Percentiles rank a stretch among this genome's conserved stretches.
These are phyloP conservation scores for Crotalus horridus DNA, from an alignment of 2,113 vertebrate genomes.

Conservation along the genomic window DNA sequence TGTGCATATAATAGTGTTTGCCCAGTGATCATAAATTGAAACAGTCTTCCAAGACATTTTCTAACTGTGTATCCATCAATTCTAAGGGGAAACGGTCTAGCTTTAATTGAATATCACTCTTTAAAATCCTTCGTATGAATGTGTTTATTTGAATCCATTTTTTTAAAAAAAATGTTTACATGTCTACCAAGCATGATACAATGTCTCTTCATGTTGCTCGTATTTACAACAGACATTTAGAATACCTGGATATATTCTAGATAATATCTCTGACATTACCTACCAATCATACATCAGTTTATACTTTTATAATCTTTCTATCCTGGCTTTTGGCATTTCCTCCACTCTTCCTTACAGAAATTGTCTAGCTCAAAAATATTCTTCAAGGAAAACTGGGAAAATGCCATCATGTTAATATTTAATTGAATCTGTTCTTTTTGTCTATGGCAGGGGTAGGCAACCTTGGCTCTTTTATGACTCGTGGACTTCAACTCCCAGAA, in stretches of 20 bases:
- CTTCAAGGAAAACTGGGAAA: not conserved
- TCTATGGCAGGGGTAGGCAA: not conserved
- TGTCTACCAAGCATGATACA: not conserved
- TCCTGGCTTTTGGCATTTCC: not conserved
- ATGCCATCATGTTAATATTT: not conserved
- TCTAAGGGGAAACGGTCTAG: not conserved
- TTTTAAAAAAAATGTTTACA: not conserved
- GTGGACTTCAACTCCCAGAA: too few relatives aligned
- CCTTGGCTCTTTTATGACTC: too few relatives aligned
- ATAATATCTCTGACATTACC: not conserved
- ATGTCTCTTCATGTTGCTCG: not conserved
- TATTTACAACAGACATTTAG: not conserved
- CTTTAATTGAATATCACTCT: not conserved
- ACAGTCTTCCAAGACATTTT: not conserved
- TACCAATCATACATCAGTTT: not conserved
- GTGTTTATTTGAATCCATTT: not conserved
- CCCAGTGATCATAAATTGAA: not conserved
- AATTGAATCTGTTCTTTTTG: not conserved
- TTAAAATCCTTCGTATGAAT: not conserved
- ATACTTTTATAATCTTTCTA: not conserved
- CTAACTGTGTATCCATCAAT: not conserved
- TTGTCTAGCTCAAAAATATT: not conserved
- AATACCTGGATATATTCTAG: not conserved
- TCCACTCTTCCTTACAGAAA: not conserved
- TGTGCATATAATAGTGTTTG: not conserved